These are phyloP conservation scores for rat (Rattus norvegicus) DNA, from an alignment of 2,113 vertebrate genomes.

Conservation along the genomic window DNA sequence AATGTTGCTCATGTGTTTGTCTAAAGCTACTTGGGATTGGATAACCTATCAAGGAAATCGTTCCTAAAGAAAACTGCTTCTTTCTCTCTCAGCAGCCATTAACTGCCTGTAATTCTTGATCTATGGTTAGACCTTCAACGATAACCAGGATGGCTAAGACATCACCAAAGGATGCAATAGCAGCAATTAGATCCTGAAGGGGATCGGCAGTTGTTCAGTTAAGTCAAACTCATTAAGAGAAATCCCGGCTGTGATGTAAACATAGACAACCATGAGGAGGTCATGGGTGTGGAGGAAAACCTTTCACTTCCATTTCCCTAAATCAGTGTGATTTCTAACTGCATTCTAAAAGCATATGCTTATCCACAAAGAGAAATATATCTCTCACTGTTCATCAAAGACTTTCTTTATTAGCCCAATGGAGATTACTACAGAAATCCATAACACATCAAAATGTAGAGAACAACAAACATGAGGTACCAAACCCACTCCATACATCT, in stretches of 20 bases:
- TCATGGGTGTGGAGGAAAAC: neutral
- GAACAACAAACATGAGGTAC: neutral
- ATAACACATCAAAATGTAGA: neutral
- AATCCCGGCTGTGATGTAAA: neutral
- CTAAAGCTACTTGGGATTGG: neutral
- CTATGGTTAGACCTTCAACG: neutral
- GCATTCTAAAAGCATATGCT: neutral
- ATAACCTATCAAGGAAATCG: neutral
- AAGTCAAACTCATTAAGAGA: neutral
- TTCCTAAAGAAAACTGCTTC: neutral
- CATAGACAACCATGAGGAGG: neutral
- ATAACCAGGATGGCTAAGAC: neutral
- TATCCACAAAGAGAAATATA: neutral
- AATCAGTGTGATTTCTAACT: neutral
- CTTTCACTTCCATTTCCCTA: neutral
- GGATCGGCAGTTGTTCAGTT: neutral
- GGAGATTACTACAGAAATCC: neutral
- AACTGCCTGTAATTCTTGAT: neutral
- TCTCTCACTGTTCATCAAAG: neutral
- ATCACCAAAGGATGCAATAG: neutral
- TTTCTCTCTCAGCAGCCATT: neutral
- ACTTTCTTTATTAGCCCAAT: neutral
- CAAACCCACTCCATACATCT: neutral
- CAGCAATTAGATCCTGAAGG: neutral
- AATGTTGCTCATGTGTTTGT: neutral